Evolutionary conservation across 2,113 vertebrate species (phyloP), one percentile per base, ranked within the genome.

Genomic region (Mirza zaza): DNA sequence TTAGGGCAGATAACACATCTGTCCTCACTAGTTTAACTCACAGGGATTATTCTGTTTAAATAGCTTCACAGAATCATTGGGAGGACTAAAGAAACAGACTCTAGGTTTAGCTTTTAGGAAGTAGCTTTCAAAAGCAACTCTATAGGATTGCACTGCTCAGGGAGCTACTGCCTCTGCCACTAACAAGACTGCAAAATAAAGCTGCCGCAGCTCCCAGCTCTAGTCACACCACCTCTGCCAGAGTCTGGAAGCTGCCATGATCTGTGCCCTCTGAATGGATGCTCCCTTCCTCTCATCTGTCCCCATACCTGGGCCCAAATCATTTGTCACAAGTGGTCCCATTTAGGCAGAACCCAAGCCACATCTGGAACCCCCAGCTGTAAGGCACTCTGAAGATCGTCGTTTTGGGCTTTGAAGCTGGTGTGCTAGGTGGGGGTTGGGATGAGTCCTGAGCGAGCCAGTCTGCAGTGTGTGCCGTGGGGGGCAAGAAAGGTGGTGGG

Each of bases 181-280:
- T 13, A 23, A 34, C 42, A 20, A 20, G 45, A 2, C 27, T 76
- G 70, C 29, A 10, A 4, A 50, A 25, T 50, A 50, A 50, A 77
- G 34, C 29, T 17, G 45, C 36, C 3, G 42, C 21, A 11, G 29
- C 36, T 20, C 3, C 50, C 39, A 5, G 71, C 55, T n/a, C 87
- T 8, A 2, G 39, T 34, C 13, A 18, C 21, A 3, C 32, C 13
- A 2, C 6, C 4, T 12, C 45, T 14, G n/a, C 59, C 29, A 15
- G 61, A 12, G 34, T n/a, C 10, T 29, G 4, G 13, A 55, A 8
- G 63, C 76, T 2, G 7, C 77, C 13, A 3, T 18, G 32, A 15
- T 6, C 52, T 18, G 5, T 8, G 29, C 50, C 23, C 23, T 63
- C 39, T 1, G 23, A 79, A 8, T 2, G 23, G 42, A 32, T 27